Evolutionary conservation across 2,888 invertebrate species (phyloP).

Genomic region (Ditylenchus weischeri): DNA sequence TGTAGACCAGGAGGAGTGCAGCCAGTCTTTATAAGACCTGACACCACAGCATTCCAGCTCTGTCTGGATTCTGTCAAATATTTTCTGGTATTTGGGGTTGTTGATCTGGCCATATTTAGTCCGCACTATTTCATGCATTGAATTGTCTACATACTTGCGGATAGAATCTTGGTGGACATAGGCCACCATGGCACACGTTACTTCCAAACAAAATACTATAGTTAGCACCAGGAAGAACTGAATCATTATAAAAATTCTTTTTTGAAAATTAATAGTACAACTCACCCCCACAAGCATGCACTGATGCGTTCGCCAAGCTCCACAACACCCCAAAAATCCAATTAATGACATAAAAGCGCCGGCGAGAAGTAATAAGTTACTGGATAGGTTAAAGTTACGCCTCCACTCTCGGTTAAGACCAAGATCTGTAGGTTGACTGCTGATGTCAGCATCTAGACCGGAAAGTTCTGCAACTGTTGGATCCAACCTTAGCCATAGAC

Average conservation of each 20-base stretch:
- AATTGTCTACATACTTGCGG: constrained; percentile 68
- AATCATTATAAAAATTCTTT: constrained; percentile 46
- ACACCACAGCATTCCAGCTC: constrained; percentile 76
- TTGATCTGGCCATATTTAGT: constrained; percentile 65
- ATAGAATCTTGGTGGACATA: constrained; percentile 69
- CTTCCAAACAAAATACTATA: constrained; percentile 74
- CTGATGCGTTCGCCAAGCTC: constrained; percentile 75
- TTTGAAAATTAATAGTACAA: constrained; percentile 32
- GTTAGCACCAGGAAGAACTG: constrained; percentile 77
- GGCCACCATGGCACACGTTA: constrained; percentile 76
- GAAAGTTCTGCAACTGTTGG: constrained; percentile 69
- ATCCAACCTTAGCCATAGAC: constrained; percentile 76
- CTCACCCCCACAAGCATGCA: constrained; percentile 75
- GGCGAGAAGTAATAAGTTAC: constrained; percentile 72
- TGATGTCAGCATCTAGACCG: constrained; percentile 62
- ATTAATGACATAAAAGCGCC: constrained; percentile 74
- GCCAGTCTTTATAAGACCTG: constrained; percentile 72
- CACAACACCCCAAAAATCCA: constrained; percentile 79
- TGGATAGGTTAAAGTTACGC: constrained; percentile 27
- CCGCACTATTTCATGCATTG: constrained; percentile 68
- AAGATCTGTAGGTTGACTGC: too few species aligned
- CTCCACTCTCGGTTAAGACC: background rate
- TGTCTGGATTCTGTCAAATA: constrained; percentile 71
- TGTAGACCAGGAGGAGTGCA: constrained; percentile 44
- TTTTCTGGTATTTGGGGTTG: constrained; percentile 62